Base-by-base conservation (phyloP, 1,140 invertebrate species). In the Ericerus pela region DNA sequence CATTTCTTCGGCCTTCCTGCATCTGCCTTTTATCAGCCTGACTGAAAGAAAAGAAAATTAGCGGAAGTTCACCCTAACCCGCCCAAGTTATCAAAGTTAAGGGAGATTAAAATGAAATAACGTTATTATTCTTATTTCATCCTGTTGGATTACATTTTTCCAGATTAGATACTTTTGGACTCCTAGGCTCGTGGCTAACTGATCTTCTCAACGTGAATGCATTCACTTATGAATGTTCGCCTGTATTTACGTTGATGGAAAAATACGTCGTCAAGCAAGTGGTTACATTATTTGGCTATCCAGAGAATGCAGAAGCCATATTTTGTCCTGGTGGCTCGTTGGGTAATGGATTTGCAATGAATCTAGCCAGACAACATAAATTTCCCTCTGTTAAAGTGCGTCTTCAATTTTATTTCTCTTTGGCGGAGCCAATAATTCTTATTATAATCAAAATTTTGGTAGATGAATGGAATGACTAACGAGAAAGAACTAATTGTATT, bases 401-500 rank as follows among this genome's bases (percentile, higher is more conserved):
- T n/a, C n/a, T n/a, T n/a, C n/a, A n/a, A n/a, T n/a, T n/a, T n/a
- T n/a, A n/a, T n/a, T n/a, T n/a, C n/a, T n/a, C n/a, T n/a, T n/a
- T n/a, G n/a, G n/a, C n/a, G n/a, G n/a, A n/a, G n/a, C n/a, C n/a
- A n/a, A n/a, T n/a, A n/a, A n/a, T n/a, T n/a, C n/a, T n/a, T n/a
- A n/a, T n/a, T n/a, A n/a, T n/a, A n/a, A n/a, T n/a, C n/a, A n/a
- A n/a, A n/a, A n/a, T 41, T n/a, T 5, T 16, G 14, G 41, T 22
- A 47, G 41, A 24, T 22, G 16, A 24, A 47, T 4, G 41, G 41
- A 24, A 47, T 47, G 41, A 47, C 22, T 24, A 24, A 3, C 4
- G 20, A 24, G 2, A 22, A 12, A 3, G 36, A 26, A 24, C 29
- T 73, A 14, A 6, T 33, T 8, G 27, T 38, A 12, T 55, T 43